Conservation (phyloP, 2,113 vertebrate species). For the Puffinus mauretanicus region DNA sequence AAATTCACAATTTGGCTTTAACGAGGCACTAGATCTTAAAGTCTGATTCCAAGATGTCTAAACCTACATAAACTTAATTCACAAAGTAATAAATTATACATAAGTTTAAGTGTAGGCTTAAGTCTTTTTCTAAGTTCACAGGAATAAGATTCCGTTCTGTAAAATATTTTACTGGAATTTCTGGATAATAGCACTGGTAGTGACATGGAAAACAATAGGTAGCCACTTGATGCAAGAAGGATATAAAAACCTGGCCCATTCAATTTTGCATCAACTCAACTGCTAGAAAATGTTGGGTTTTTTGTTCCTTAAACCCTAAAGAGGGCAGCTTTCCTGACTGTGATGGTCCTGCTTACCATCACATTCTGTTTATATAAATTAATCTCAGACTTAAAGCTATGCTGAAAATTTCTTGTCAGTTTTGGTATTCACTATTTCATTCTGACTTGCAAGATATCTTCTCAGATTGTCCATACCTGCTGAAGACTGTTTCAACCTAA, state of each 20-base stretch:
- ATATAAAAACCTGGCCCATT: background rate
- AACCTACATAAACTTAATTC: background rate
- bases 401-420: background rate
- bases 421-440: background rate
- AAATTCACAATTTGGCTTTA: background rate
- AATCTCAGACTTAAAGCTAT: background rate
- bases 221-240: background rate
- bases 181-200: background rate
- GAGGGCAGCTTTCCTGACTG: background rate
- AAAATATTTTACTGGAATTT: background rate
- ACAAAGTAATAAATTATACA: background rate
- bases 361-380: background rate
- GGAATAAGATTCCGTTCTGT: background rate
- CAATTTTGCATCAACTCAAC: background rate
- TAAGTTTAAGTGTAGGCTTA: background rate
- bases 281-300: background rate
- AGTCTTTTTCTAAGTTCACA: background rate
- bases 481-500: background rate
- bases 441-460: background rate
- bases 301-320: background rate
- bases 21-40: background rate
- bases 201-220: background rate
- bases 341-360: background rate
- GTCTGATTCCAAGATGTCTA: background rate
- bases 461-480: background rate